Conservation (phyloP, 2,888 invertebrate species). For the Strigamia transsilvanica region DNA sequence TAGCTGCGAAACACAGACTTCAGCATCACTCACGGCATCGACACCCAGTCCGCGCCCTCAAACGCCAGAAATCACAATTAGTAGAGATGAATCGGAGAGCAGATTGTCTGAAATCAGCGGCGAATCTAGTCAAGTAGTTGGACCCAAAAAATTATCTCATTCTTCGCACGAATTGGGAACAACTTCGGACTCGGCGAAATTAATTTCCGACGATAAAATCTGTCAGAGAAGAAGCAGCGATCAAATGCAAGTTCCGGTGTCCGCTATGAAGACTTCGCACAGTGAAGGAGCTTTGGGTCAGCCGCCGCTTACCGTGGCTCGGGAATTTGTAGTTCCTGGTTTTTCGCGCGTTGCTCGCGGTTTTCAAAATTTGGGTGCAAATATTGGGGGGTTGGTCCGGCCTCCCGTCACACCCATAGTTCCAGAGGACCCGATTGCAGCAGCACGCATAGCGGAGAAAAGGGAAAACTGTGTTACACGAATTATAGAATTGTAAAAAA, state of each 20-base stretch:
- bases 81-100: conserved; percentile 52
- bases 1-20: neutral
- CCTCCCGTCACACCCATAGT: neutral
- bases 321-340: conserved; percentile 64
- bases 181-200: neutral
- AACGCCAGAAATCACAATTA: conserved; percentile 59
- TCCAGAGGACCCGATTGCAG: conserved; percentile 10
- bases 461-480: conserved; percentile 56
- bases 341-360: conserved; percentile 87
- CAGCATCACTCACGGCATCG: neutral
- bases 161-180: conserved; percentile 58
- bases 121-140: conserved; percentile 18
- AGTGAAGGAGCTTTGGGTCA: conserved; percentile 78
- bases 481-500: conserved; percentile 57
- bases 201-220: neutral
- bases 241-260: neutral
- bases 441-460: conserved; percentile 2
- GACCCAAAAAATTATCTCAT: conserved; percentile 58
- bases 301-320: conserved; percentile 54
- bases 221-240: neutral
- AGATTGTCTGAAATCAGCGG: neutral
- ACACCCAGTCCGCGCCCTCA: neutral
- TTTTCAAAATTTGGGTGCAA: conserved; percentile 83
- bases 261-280: conserved; percentile 75
- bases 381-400: conserved; percentile 17